Base-by-base conservation (phyloP, 2,888 invertebrate genomes). In the Lingula anatina region DNA sequence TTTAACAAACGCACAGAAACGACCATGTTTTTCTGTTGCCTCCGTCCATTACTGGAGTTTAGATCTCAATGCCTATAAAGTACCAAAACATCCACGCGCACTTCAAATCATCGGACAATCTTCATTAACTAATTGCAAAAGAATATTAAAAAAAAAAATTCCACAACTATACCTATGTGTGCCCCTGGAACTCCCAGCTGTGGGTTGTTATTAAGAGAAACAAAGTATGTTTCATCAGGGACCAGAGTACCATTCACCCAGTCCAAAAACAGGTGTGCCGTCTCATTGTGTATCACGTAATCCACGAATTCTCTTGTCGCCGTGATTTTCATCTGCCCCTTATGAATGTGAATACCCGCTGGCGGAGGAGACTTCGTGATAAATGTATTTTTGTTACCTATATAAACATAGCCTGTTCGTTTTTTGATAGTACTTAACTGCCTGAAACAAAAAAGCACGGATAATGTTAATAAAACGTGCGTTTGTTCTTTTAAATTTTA, bases 151-250 rank as follows among this genome's bases (percentile, higher is more conserved):
- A n/a, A n/a, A n/a, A n/a, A n/a, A n/a, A n/a, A n/a, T n/a, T n/a
- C n/a, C n/a, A n/a, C n/a, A 9, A 9, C 42, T 21, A 38, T 46
- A 64, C 64, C 64, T 50, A 44, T 58, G 46, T 52, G 63, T 36
- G 60, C 59, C 3, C 68, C 68, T 1, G 68, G 65, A 2, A 62
- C 59, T 3, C 57, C 41, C 39, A 69, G 55, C n/a, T 57, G 52
- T 0, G 60, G 56, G 46, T 69, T 69, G 45, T 61, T 56, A 47
- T 66, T 66, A 4, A 71, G 40, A 0, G 70, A 66, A 0, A 68
- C 55, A 68, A 68, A 71, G 46, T 58, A 66, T 45, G 65, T 62
- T 49, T 71, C 71, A 51, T 71, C 71, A 1, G 70, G 65, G 24
- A 64, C 67, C 27, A 58, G 57, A 1, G 64, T 62, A 46, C 64